These are phyloP conservation scores for Mesoligia furuncula DNA, from an alignment of 2,888 invertebrate species.

Conservation along the genomic window DNA sequence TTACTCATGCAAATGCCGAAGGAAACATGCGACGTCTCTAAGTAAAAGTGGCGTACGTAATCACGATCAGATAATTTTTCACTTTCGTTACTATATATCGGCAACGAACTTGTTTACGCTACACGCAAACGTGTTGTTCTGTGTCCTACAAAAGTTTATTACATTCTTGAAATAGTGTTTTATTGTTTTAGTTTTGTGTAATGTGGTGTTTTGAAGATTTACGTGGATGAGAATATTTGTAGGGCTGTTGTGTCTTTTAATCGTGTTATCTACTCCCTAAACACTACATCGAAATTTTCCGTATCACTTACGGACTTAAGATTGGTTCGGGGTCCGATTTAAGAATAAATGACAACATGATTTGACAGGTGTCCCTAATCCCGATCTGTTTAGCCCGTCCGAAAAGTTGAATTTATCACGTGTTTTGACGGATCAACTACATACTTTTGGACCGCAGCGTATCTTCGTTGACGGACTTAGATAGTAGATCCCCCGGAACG, in stretches of 20 bases:
- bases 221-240: neutral
- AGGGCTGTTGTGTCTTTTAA: neutral
- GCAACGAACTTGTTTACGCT: constrained; percentile 50
- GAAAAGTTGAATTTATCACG: neutral
- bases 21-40: constrained; percentile 48
- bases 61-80: constrained; percentile 60
- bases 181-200: constrained; percentile 9
- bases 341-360: neutral
- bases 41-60: constrained; percentile 63
- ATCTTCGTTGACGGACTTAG: neutral
- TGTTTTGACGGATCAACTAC: neutral
- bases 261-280: too few relatives aligned
- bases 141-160: constrained; percentile 31
- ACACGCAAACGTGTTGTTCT: constrained; percentile 42
- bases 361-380: neutral
- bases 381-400: neutral
- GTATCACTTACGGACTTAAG: neutral
- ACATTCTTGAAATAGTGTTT: constrained; percentile 19
- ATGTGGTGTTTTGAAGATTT: neutral
- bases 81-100: constrained; percentile 63
- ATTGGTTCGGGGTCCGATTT: neutral
- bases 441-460: neutral
- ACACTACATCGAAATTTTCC: neutral
- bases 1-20: constrained; percentile 51
- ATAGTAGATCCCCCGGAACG: too few relatives aligned